Percentiles rank a stretch among this genome's conserved stretches.
Conservation (phyloP, 2,113 vertebrate species). For the Ranitomeya imitator region DNA sequence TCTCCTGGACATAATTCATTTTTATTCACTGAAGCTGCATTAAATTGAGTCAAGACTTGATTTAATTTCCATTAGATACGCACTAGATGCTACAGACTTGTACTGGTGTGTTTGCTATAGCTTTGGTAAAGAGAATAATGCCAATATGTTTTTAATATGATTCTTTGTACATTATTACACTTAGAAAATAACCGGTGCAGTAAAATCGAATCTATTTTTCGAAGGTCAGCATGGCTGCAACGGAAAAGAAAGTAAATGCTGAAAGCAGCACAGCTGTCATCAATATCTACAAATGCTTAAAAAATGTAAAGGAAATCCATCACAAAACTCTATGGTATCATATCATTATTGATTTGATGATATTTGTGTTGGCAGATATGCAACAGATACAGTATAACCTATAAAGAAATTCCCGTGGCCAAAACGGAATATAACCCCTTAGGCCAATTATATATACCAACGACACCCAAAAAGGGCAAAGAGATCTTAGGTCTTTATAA, state of each 20-base stretch:
- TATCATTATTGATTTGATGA: too few species aligned
- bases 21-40: conserved; percentile 57
- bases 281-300: neutral
- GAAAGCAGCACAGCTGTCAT: neutral
- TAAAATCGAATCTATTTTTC: neutral
- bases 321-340: neutral
- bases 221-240: neutral
- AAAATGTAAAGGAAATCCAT: neutral
- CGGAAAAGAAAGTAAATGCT: neutral
- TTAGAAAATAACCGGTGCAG: neutral
- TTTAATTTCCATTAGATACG: conserved; percentile 49
- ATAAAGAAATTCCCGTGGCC: too few species aligned
- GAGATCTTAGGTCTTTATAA: too few species aligned
- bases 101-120: conserved; percentile 30
- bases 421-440: too few species aligned
- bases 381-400: too few species aligned
- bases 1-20: conserved; percentile 55
- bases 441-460: too few species aligned
- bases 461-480: too few species aligned
- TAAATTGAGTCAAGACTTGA: conserved; percentile 54
- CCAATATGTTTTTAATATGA: conserved; percentile 25
- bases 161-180: neutral
- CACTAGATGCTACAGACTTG: conserved; percentile 30
- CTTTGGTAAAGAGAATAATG: conserved; percentile 24
- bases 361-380: too few species aligned